Evolutionary conservation across 2,888 invertebrate genomes (phyloP).

Genomic region (Megastigmus dorsalis): DNA sequence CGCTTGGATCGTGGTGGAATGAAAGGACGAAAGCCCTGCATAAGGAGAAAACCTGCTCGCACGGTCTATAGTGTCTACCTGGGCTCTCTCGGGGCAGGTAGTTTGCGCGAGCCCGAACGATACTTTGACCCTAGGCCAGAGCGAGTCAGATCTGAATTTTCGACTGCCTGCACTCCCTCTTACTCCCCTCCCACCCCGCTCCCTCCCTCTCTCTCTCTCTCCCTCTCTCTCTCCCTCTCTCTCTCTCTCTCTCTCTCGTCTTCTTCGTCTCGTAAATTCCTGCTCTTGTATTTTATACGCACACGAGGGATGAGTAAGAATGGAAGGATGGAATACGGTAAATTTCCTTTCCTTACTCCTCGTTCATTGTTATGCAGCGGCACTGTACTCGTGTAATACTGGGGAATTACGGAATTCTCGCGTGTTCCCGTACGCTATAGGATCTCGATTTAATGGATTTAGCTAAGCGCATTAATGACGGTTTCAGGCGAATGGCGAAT

Average conservation of each 20-base stretch:
- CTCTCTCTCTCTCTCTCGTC: background rate
- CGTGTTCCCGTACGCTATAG: background rate
- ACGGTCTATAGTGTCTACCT: constrained; percentile 41
- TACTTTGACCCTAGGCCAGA: constrained; percentile 67
- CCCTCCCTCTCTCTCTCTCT: background rate
- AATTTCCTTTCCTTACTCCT: background rate
- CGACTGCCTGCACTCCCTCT: background rate
- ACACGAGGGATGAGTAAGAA: too few species aligned
- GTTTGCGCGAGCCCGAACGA: constrained; percentile 36
- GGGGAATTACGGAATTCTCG: background rate
- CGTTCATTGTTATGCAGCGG: background rate
- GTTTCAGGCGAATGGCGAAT: background rate
- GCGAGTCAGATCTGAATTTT: constrained; percentile 56
- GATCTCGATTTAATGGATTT: background rate
- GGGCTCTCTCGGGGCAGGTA: constrained; percentile 54
- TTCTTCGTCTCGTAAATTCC: too few species aligned
- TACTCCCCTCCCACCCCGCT: background rate
- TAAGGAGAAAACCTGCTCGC: constrained; percentile 51
- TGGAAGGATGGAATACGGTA: too few species aligned
- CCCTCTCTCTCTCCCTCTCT: background rate
- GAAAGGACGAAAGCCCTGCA: constrained; percentile 40
- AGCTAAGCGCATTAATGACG: background rate
- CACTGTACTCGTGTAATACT: background rate
- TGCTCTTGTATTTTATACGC: background rate
- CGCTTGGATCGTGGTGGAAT: background rate